Evolutionary conservation across 2,888 invertebrate genomes (phyloP).

Genomic region (Limulus polyphemus): DNA sequence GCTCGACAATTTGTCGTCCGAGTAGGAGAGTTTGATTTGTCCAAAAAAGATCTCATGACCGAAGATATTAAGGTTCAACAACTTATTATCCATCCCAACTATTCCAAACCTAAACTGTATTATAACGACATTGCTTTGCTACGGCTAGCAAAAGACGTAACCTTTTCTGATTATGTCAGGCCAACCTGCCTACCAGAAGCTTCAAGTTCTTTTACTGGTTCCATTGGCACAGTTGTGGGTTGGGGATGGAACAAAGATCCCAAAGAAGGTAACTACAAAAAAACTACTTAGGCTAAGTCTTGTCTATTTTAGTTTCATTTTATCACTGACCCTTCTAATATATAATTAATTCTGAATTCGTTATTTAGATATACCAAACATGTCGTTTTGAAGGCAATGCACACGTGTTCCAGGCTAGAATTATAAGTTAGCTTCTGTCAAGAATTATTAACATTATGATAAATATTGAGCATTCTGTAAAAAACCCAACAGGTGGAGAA

Average conservation of each 20-base stretch:
- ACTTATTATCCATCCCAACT: constrained; percentile 51
- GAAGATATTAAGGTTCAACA: constrained; percentile 41
- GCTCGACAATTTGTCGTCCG: constrained; percentile 18
- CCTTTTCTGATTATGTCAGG: constrained; percentile 54
- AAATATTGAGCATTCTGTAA: too few relatives aligned
- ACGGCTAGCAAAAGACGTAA: constrained; percentile 48
- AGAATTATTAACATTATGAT: too few relatives aligned
- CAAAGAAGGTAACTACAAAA: constrained; percentile 39
- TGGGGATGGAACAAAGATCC: constrained; percentile 77
- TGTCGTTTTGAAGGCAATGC: too few relatives aligned
- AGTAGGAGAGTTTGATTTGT: constrained; percentile 57
- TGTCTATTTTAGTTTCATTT: too few relatives aligned
- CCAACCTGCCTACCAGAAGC: constrained; percentile 59
- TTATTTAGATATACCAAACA: too few relatives aligned
- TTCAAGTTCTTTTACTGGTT: constrained; percentile 41
- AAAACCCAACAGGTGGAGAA: constrained; percentile 23
- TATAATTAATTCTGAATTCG: too few relatives aligned
- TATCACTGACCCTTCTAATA: too few relatives aligned
- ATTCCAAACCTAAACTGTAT: constrained; percentile 18
- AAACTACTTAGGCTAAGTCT: too few relatives aligned
- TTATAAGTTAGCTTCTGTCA: too few relatives aligned
- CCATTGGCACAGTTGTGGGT: constrained; percentile 58
- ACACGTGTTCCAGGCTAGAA: too few relatives aligned
- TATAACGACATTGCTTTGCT: constrained; percentile 56
- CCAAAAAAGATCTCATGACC: constrained; percentile 34